These are phyloP conservation scores for Notarius lentiginosus DNA, from an alignment of 2,113 vertebrate species.

Conservation along the genomic window DNA sequence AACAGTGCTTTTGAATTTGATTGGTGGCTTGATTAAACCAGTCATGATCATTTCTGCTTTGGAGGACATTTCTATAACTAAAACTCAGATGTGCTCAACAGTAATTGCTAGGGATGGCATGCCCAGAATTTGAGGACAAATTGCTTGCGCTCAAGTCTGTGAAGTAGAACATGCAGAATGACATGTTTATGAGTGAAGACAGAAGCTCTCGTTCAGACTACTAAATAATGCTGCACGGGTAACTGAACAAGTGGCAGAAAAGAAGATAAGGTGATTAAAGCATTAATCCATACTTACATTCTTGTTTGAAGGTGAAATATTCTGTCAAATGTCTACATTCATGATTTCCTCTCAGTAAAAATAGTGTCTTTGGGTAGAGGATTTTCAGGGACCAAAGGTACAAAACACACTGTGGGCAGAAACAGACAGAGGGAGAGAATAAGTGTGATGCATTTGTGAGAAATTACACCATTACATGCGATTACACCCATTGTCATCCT, in stretches of 20 bases:
- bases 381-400: constrained; percentile 85
- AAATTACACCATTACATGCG: constrained; percentile 17
- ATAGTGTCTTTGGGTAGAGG: constrained; percentile 83
- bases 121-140: not conserved
- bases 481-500: constrained; percentile 26
- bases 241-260: not conserved
- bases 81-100: not conserved
- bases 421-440: constrained; percentile 28
- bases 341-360: constrained; percentile 84
- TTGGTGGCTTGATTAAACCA: not conserved
- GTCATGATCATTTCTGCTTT: not conserved
- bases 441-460: constrained; percentile 34
- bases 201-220: not conserved
- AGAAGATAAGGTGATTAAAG: not conserved
- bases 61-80: not conserved
- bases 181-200: not conserved
- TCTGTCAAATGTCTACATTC: constrained; percentile 87
- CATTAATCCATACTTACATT: constrained; percentile 74
- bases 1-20: not conserved
- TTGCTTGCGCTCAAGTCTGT: not conserved
- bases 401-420: constrained; percentile 76
- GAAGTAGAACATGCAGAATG: not conserved
- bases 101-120: not conserved
- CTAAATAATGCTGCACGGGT: not conserved
- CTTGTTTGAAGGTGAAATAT: constrained; percentile 87